phyloP scores from a whole-genome alignment of 2,797 vertebrate genomes.

The Schizothorax lantsangensis region DNA sequence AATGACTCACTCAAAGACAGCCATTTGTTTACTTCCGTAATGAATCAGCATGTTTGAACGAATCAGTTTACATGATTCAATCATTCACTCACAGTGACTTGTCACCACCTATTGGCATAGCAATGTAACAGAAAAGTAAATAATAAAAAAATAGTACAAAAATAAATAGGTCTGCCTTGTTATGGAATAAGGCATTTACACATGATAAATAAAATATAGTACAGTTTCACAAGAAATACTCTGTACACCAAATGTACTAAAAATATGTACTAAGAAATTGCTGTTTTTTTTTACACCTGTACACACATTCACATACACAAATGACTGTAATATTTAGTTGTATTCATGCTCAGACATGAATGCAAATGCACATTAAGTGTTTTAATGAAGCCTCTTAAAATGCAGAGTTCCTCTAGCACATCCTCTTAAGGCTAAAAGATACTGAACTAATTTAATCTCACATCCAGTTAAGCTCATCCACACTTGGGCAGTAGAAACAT shows the following conservation, averaged over 20 bases:
- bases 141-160: too few relatives aligned
- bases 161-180: background rate
- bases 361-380: background rate
- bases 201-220: background rate
- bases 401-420: conserved; percentile 6
- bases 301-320: background rate
- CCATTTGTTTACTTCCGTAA: background rate
- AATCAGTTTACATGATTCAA: background rate
- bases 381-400: conserved; percentile 38
- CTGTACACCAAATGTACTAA: background rate
- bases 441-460: conserved; percentile 39
- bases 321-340: background rate
- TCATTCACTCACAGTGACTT: background rate
- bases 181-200: background rate
- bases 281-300: background rate
- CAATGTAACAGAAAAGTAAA: background rate
- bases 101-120: background rate
- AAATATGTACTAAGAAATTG: background rate
- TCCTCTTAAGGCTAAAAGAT: conserved; percentile 29
- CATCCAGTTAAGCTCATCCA: conserved; percentile 13
- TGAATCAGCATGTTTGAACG: background rate
- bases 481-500: conserved; percentile 10
- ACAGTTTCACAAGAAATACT: background rate
- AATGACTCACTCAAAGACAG: background rate
- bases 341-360: background rate